These are phyloP conservation scores for Coenonympha arcania DNA, from an alignment of 2,888 invertebrate genomes.

Conservation along the genomic window DNA sequence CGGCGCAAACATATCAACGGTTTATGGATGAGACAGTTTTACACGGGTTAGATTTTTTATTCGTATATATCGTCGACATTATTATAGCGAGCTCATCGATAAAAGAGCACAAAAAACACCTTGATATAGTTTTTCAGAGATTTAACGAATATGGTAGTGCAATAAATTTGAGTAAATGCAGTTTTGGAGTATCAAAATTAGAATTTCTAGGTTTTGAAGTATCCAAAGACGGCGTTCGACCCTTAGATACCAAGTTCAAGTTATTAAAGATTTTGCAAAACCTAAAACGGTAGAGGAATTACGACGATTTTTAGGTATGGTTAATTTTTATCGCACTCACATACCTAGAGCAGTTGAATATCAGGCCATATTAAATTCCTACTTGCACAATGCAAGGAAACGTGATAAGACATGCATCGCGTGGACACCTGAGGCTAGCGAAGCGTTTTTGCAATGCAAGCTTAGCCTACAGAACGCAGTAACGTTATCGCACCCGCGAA, in stretches of 20 bases:
- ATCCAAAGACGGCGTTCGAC: constrained; percentile 10
- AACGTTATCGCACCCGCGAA: too few relatives aligned
- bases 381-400: too few relatives aligned
- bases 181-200: constrained; percentile 3
- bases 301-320: constrained; percentile 19
- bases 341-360: not conserved
- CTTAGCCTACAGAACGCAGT: too few relatives aligned
- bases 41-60: too few relatives aligned
- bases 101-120: too few relatives aligned
- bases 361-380: not conserved
- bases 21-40: too few relatives aligned
- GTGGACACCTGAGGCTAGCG: not conserved
- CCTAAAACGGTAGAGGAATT: constrained; percentile 12
- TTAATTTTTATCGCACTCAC: constrained; percentile 21
- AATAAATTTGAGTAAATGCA: not conserved
- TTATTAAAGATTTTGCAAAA: not conserved
- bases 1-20: too few relatives aligned
- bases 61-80: too few relatives aligned
- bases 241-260: not conserved
- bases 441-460: too few relatives aligned
- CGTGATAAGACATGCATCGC: not conserved
- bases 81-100: too few relatives aligned
- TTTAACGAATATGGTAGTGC: too few relatives aligned
- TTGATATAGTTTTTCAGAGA: too few relatives aligned
- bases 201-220: constrained; percentile 25